Base-by-base conservation (phyloP, 2,797 vertebrate species). In the Anguilla anguilla region DNA sequence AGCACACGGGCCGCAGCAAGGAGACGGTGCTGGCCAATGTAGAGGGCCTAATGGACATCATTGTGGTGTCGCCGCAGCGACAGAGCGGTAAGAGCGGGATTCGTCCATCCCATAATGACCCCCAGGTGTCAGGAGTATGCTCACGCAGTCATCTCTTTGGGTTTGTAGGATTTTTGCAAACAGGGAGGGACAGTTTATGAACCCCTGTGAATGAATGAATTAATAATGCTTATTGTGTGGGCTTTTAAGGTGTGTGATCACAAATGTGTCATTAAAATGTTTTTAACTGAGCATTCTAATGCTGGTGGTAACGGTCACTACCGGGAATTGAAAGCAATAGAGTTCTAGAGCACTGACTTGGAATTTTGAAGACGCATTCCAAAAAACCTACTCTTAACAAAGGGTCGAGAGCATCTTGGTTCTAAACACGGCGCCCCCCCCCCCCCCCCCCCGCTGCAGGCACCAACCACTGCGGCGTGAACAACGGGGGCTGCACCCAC, bases 21-120 rank as follows among this genome's bases (percentile, higher is more conserved):
- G 98, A 99, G 95, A 99, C 98, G 0, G 97, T 99, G 74, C 94
- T 99, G 92, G 96, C 97, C 86, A 99, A 99, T 5, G 98, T 99
- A 91, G 99, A 99, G 91, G 98, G 99, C 51, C 95, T 99, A 89
- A 99, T 99, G 99, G 99, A 99, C 94, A 99, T 99, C 92, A 99
- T 99, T 89, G 98, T 98, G 92, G 97, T 99, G 87, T 98, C 98
- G 2, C 97, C 98, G 86, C 96, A 97, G 89, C 96, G 98, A 84
- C 99, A 99, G 94, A 97, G 97, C 90, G 99, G 99, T 99, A 95
- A 94, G 90, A 22, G 35, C 61, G 3, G 77, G 19, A 2, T 46
- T n/a, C 61, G 22, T 9, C 61, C 11, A 67, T n/a, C n/a, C 61
- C 61, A 22, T 67, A 67, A 67, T 67, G 9, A 67, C 28, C 61